Evolutionary conservation across 2,888 invertebrate species (phyloP).

Genomic region (Amphipoea oculea): DNA sequence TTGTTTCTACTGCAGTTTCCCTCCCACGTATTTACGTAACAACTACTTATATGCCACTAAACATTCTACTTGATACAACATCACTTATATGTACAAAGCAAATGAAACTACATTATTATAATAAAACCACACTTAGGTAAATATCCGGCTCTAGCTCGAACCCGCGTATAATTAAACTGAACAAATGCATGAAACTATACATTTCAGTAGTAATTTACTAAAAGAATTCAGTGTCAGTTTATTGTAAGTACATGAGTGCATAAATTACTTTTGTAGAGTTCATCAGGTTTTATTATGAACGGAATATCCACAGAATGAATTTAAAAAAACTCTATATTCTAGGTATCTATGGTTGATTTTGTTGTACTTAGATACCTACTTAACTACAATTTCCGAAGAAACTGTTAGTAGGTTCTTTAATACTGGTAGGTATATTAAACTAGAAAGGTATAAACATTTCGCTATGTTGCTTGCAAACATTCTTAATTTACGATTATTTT

Average conservation of each 20-base stretch:
- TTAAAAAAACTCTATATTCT: background rate
- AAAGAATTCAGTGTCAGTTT: slow-evolving; percentile 15
- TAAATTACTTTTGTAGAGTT: background rate
- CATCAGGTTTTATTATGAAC: slow-evolving; percentile 1
- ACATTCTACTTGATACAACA: background rate
- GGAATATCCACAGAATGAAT: too few species aligned
- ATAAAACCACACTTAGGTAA: background rate
- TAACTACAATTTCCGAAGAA: background rate
- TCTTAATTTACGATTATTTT: background rate
- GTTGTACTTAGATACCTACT: background rate
- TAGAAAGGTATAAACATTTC: background rate
- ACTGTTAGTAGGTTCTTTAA: too few species aligned
- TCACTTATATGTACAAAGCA: background rate
- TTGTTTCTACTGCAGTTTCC: background rate
- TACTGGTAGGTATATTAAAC: too few species aligned
- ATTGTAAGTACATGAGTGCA: background rate
- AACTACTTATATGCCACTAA: background rate
- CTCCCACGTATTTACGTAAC: slow-evolving; percentile 3
- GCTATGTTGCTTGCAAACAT: too few species aligned
- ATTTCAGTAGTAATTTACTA: slow-evolving; percentile 10
- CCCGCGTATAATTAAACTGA: slow-evolving; percentile 10
- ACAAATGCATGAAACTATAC: slow-evolving; percentile 22
- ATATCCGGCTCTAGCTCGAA: slow-evolving; percentile 3
- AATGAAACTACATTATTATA: slow-evolving; percentile 4
- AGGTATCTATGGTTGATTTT: background rate